These are phyloP conservation scores for Dunckerocampus dactyliophorus DNA, from an alignment of 2,113 vertebrate genomes.

Conservation along the genomic window DNA sequence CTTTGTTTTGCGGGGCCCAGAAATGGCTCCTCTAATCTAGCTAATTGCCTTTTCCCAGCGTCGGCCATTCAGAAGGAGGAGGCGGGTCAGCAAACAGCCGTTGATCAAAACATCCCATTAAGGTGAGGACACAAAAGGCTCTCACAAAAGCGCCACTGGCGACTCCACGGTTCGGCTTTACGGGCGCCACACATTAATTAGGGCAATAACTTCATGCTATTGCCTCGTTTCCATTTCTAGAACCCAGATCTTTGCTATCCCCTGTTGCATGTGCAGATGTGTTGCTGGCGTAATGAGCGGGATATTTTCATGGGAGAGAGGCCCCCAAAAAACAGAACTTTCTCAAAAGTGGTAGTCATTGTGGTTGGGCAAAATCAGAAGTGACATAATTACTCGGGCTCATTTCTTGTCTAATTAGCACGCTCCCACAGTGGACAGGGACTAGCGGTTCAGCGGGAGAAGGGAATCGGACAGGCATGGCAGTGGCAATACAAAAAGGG, in stretches of 20 bases:
- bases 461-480: slow-evolving; percentile 93
- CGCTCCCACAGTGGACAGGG: slow-evolving; percentile 84
- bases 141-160: slow-evolving; percentile 50
- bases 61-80: slow-evolving; percentile 42
- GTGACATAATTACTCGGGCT: slow-evolving; percentile 92
- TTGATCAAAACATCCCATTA: slow-evolving; percentile 68
- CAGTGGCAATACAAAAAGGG: slow-evolving; percentile 86
- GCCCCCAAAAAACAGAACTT: slow-evolving; percentile 77
- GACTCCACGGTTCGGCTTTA: slow-evolving; percentile 52
- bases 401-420: slow-evolving; percentile 99
- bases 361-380: slow-evolving; percentile 80
- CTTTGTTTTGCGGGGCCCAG: slow-evolving; percentile 31
- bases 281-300: slow-evolving; percentile 80
- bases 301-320: slow-evolving; percentile 54
- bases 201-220: slow-evolving; percentile 78
- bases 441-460: slow-evolving; percentile 81
- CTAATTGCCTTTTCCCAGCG: slow-evolving; percentile 67
- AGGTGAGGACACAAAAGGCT: slow-evolving; percentile 59
- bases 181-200: slow-evolving; percentile 71
- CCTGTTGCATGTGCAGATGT: slow-evolving; percentile 58
- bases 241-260: slow-evolving; percentile 26
- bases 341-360: slow-evolving; percentile 88
- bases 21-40: slow-evolving; percentile 62
- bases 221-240: slow-evolving; percentile 67
- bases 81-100: slow-evolving; percentile 62